phyloP scores from a whole-genome alignment of 2,888 invertebrate species.

The Helicoverpa assulta region DNA sequence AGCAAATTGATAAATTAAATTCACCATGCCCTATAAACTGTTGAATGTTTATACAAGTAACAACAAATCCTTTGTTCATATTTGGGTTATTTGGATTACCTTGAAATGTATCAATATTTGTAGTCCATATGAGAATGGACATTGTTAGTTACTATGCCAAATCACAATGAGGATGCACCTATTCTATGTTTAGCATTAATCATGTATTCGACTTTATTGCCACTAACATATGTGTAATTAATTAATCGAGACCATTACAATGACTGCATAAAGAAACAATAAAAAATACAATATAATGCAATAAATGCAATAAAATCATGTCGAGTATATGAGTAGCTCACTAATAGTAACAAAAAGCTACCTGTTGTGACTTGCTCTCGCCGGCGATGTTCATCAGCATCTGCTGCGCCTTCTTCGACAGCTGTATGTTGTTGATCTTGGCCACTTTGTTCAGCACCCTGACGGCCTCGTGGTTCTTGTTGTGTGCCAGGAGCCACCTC shows the following conservation, averaged over 20 bases:
- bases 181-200: background rate
- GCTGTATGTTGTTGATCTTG: conserved; percentile 91
- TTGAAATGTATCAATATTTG: conserved; percentile 5
- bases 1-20: no score
- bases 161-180: background rate
- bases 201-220: background rate
- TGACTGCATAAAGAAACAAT: no score
- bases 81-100: background rate
- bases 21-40: no score
- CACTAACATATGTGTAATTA: background rate
- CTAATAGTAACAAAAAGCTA: conserved; percentile 38
- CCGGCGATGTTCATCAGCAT: conserved; percentile 81
- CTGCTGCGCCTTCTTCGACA: conserved; percentile 88
- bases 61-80: background rate
- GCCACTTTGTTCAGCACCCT: conserved; percentile 92
- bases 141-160: background rate
- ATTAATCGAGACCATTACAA: background rate
- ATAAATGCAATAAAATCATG: no score
- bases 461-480: conserved; percentile 92
- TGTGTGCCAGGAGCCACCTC: conserved; percentile 94
- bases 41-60: no score
- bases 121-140: background rate
- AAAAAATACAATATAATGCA: no score
- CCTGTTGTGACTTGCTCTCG: conserved; percentile 75
- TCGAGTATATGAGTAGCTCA: no score